Base-by-base conservation (phyloP, 2,113 vertebrate species). In the Pelodiscus sinensis region DNA sequence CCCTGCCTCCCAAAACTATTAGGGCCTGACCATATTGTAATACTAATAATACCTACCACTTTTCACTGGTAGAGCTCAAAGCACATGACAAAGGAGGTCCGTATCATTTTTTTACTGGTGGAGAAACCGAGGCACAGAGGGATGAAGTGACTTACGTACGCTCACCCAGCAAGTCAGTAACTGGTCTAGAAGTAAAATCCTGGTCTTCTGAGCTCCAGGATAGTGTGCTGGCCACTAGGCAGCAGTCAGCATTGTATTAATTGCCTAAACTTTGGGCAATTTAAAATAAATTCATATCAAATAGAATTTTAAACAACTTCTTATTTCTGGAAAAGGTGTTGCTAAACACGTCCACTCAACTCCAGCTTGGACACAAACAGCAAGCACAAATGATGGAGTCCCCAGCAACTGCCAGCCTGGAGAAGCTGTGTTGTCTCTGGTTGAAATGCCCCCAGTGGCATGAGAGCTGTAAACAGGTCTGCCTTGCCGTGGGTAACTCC, bases 121-220 rank as follows among this genome's bases (percentile, higher is more conserved):
- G 12, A 81, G 6, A 79, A 68, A 6, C 6, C 5, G 9, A 55
- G 14, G 60, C 9, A 82, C 55, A 82, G 52, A 75, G 93, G 73
- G 9, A 1, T 1, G n/a, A 86, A 29, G 5, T 65, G 50, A 5
- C 0, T 65, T 52, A 84, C 21, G 21, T 56, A 56, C 55, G 19
- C 6, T 57, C 19, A 21, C 56, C 0, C 2, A 93, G 27, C 7
- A 52, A 21, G 56, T 21, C 56, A 57, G 21, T 57, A 57, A 57
- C 56, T 9, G 21, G 56, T 56, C 56, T 57, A 57, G 56, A 57
- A 57, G 19, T 57, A 38, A 19, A 65, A 86, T 51, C 1, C 3
- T 16, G 3, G 6, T 4, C 11, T 77, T 5, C 31, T 1, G 29
- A 65, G 11, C 51, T 21, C 12, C 68, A 62, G 52, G 52, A 10